These are phyloP conservation scores for Ylistrum balloti DNA, from an alignment of 1,140 invertebrate species.

Conservation along the genomic window DNA sequence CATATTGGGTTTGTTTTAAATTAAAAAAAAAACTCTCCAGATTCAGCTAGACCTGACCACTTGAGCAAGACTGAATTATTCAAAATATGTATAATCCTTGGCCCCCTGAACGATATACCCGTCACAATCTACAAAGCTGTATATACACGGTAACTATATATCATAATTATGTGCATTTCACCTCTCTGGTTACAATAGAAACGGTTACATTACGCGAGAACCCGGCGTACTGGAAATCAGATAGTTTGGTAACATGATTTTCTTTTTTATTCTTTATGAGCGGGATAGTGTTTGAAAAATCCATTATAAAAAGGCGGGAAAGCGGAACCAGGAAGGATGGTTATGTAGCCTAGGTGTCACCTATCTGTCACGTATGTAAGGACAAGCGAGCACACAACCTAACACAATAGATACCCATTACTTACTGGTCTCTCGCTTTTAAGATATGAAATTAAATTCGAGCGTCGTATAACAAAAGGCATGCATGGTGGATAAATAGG, in stretches of 20 bases:
- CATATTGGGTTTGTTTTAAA: too few species aligned
- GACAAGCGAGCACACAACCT: background rate
- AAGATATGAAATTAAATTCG: background rate
- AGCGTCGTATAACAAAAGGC: background rate
- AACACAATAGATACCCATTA: background rate
- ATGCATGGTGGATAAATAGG: background rate
- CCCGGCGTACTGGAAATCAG: background rate
- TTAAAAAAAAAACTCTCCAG: too few species aligned
- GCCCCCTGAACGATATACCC: background rate
- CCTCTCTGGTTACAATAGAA: background rate
- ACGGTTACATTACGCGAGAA: background rate
- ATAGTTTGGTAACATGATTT: background rate
- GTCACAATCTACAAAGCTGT: background rate
- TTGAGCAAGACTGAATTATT: slow-evolving; percentile 8
- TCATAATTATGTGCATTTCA: slow-evolving; percentile 22
- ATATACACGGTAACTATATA: slow-evolving; percentile 15
- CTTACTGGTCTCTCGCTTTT: background rate
- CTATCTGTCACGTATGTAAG: background rate
- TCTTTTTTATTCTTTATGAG: slow-evolving; percentile 18
- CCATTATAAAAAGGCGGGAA: slow-evolving; percentile 31
- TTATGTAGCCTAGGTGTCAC: background rate
- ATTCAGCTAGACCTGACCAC: background rate
- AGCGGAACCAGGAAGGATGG: slow-evolving; percentile 29
- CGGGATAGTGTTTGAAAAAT: background rate
- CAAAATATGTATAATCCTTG: background rate